Evolutionary conservation across 2,888 invertebrate species (phyloP).

Genomic region (Hyalella azteca): DNA sequence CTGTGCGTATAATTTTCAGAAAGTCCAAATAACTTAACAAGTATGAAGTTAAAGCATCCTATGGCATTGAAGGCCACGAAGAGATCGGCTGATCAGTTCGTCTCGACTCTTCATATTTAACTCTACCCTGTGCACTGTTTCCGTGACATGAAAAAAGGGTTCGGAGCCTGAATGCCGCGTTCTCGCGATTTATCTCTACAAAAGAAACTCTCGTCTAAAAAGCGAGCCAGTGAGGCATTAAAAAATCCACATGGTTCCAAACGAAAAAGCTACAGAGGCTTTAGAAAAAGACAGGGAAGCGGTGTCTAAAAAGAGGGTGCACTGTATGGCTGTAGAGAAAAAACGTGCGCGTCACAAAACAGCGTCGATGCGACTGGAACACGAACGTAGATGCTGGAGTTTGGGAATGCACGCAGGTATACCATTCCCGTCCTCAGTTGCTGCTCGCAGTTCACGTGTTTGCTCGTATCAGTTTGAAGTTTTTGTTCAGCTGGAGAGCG

Average conservation of each 20-base stretch:
- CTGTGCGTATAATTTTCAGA: no score
- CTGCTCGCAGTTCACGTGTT: background rate
- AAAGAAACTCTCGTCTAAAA: conserved; percentile 13
- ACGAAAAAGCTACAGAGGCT: conserved; percentile 34
- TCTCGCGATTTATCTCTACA: conserved; percentile 30
- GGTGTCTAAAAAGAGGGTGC: conserved; percentile 9
- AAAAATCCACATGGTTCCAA: conserved; percentile 26
- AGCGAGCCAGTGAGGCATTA: conserved; percentile 16
- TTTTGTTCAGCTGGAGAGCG: background rate
- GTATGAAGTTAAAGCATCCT: no score
- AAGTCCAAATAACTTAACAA: no score
- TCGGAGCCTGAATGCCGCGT: background rate
- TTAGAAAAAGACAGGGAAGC: conserved; percentile 25
- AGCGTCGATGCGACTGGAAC: no score
- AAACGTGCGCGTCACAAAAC: no score
- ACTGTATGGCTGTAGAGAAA: background rate
- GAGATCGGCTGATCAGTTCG: no score
- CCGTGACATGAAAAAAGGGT: conserved; percentile 1
- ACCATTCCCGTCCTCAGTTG: background rate
- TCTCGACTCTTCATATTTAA: no score
- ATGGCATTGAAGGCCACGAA: no score
- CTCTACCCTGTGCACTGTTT: background rate
- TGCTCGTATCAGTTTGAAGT: background rate
- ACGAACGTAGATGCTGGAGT: background rate
- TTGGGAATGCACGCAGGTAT: conserved; percentile 12